These are phyloP conservation scores for Leptinotarsa haldemani DNA, from an alignment of 2,888 invertebrate genomes.

Conservation along the genomic window DNA sequence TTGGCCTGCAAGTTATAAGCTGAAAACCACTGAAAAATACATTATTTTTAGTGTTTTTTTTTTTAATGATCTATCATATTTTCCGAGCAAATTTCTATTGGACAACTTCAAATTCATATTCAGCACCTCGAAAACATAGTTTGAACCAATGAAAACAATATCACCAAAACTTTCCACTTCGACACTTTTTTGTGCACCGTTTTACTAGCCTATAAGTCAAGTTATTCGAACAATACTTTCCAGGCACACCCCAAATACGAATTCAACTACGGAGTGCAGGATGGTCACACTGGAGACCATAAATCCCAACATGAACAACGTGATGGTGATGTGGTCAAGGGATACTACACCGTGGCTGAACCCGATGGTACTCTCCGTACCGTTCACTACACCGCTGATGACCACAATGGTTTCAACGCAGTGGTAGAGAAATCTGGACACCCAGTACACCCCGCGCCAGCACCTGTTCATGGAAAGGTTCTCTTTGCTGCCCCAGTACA, in stretches of 20 bases:
- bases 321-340: constrained; percentile 70
- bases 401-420: constrained; percentile 64
- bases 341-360: constrained; percentile 56
- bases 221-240: constrained; percentile 20
- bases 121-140: too few relatives aligned
- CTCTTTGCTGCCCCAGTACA: constrained; percentile 36
- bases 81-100: too few relatives aligned
- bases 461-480: constrained; percentile 36
- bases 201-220: too few relatives aligned
- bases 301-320: constrained; percentile 71
- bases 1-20: too few relatives aligned
- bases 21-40: too few relatives aligned
- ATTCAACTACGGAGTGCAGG: constrained; percentile 70
- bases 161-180: too few relatives aligned
- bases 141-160: too few relatives aligned
- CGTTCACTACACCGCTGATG: constrained; percentile 58
- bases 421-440: constrained; percentile 76
- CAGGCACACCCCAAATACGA: constrained; percentile 70
- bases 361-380: constrained; percentile 57
- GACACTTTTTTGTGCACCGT: too few relatives aligned
- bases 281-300: constrained; percentile 71
- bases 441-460: constrained; percentile 63
- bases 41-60: too few relatives aligned
- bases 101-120: too few relatives aligned
- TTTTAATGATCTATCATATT: too few relatives aligned